These are phyloP conservation scores for Brenthis ino DNA, from an alignment of 2,888 invertebrate genomes.

Conservation along the genomic window DNA sequence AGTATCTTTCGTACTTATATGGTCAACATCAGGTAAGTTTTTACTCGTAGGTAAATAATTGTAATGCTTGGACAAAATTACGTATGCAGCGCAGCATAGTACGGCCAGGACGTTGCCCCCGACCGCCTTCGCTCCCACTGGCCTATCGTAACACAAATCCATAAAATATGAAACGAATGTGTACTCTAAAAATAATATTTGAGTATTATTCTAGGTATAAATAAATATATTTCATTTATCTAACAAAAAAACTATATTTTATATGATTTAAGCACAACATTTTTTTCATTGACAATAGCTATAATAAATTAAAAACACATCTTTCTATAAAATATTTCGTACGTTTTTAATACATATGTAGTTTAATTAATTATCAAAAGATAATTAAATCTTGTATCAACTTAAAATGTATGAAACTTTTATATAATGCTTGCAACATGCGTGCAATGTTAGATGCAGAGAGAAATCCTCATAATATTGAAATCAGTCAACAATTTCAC, in stretches of 20 bases:
- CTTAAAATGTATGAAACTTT: neutral
- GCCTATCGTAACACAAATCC: conserved; percentile 42
- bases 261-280: too few relatives aligned
- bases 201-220: neutral
- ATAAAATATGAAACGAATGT: conserved; percentile 14
- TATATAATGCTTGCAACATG: conserved; percentile 14
- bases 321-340: too few relatives aligned
- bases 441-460: conserved; percentile 25
- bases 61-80: conserved; percentile 51
- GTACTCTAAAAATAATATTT: neutral
- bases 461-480: conserved; percentile 36
- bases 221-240: neutral
- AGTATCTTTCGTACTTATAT: neutral
- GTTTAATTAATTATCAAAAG: too few relatives aligned
- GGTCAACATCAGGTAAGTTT: conserved; percentile 14
- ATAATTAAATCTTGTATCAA: neutral
- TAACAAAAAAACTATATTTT: neutral
- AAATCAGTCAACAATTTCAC: conserved; percentile 34
- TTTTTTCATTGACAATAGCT: neutral
- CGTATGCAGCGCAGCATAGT: conserved; percentile 66
- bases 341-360: too few relatives aligned
- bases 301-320: neutral
- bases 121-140: conserved; percentile 53
- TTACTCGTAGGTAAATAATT: conserved; percentile 21
- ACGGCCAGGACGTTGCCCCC: conserved; percentile 72